Evolutionary conservation across 1,140 invertebrate genomes (phyloP), one percentile per base, ranked within the genome.

Genomic region (Lerema accius): DNA sequence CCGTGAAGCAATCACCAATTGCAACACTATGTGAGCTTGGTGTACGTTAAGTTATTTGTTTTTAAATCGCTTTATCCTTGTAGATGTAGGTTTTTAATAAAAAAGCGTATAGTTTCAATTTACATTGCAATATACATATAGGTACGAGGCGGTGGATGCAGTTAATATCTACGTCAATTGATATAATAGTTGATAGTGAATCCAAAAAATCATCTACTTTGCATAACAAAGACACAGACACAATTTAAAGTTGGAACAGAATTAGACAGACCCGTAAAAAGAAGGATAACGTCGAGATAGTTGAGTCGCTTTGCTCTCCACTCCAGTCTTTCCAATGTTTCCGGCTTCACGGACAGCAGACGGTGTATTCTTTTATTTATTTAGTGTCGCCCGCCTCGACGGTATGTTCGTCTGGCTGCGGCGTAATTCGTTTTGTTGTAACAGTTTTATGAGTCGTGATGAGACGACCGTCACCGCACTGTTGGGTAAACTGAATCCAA

Each of bases 371-470:
- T 73, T 69, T 73, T 66, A 10, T 55, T 55, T 42, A 13, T 19
- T 28, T 55, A 15, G 9, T 14, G 28, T 50, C 28, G 26, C 26
- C 14, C 37, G 37, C 5, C 19, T 28, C 51, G 37, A 53, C 3
- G 37, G 35, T 56, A 23, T 23, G 19, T 55, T 15, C 6, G 35
- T 53, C 35, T 23, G 19, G 60, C 40, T 60, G 46, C 50, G 60
- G 45, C 49, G 58, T 70, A 64, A 71, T 68, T 72, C 63, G 48
- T 50, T 60, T 67, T 69, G 65, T 64, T 63, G 67, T 71, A 66
- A 70, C 60, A 39, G 63, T 65, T 78, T 66, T 66, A 61, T 64
- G 65, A 67, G 66, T 80, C 77, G 75, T 78, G 72, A 80, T 76
- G 69, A 71, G 58, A 67, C 51, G 53, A 62, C 64, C 66, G 69